A percentile compares a stretch with the other conserved stretches of the same genome.
Evolutionary conservation across 2,113 vertebrate genomes (phyloP).

Genomic region (Onychostoma macrolepis): DNA sequence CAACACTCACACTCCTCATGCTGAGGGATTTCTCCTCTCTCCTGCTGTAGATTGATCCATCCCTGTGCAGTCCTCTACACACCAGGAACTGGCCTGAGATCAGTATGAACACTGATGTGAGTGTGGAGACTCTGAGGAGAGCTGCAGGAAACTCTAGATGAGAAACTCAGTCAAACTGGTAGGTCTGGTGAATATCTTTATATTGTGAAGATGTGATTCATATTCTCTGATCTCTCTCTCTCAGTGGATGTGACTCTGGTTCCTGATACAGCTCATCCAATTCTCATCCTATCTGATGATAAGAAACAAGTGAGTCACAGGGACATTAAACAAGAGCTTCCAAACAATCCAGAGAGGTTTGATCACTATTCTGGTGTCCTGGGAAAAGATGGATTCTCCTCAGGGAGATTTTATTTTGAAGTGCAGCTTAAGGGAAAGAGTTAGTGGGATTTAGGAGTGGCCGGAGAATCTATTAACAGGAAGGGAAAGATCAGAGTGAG

Average conservation of each 20-base stretch:
- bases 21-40: too few species aligned
- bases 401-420: neutral
- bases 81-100: too few species aligned
- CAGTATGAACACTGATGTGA: too few species aligned
- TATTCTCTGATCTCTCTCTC: neutral
- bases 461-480: neutral
- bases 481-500: neutral
- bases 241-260: slow-evolving; percentile 3
- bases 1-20: too few species aligned
- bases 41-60: too few species aligned
- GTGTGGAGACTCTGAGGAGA: neutral
- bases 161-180: neutral
- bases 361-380: neutral
- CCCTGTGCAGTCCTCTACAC: too few species aligned
- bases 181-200: neutral
- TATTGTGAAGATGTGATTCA: neutral
- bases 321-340: neutral
- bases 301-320: neutral
- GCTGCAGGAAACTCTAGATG: neutral
- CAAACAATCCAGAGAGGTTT: neutral
- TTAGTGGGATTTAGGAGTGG: neutral
- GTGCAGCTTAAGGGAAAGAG: neutral
- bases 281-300: neutral
- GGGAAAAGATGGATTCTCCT: neutral
- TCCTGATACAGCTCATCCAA: neutral